Percentiles rank a stretch among this genome's conserved stretches.
Conservation (phyloP, 2,113 vertebrate species). For the Myrmecophaga tridactyla region DNA sequence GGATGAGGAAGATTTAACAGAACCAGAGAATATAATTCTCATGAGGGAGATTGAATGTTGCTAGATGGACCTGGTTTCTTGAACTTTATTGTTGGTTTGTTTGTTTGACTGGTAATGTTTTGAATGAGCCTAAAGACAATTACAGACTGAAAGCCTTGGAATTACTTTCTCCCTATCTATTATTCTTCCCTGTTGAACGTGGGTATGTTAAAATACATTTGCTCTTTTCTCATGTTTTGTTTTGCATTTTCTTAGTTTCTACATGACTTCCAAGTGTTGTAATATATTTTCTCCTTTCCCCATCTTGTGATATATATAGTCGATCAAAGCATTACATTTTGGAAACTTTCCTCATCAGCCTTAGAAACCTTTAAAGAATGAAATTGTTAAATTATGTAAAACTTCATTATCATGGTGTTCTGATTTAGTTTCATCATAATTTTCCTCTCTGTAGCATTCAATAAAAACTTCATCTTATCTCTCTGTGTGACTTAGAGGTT, state of each 20-base stretch:
- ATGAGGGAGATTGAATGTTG: neutral
- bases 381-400: neutral
- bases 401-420: neutral
- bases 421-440: neutral
- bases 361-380: neutral
- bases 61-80: neutral
- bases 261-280: neutral
- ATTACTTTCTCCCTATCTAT: neutral
- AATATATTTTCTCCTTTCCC: neutral
- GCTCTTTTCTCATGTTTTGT: neutral
- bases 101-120: neutral
- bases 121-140: neutral
- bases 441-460: neutral
- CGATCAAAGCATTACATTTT: neutral
- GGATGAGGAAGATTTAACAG: neutral
- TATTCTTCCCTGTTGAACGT: neutral
- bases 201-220: neutral
- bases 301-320: neutral
- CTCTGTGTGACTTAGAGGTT: neutral
- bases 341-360: neutral
- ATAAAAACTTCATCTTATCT: neutral
- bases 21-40: neutral
- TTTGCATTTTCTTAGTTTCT: neutral
- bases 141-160: neutral
- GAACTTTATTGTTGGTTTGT: neutral